Conservation (phyloP, 2,888 invertebrate species). For the Cyrtodaria siliqua region DNA sequence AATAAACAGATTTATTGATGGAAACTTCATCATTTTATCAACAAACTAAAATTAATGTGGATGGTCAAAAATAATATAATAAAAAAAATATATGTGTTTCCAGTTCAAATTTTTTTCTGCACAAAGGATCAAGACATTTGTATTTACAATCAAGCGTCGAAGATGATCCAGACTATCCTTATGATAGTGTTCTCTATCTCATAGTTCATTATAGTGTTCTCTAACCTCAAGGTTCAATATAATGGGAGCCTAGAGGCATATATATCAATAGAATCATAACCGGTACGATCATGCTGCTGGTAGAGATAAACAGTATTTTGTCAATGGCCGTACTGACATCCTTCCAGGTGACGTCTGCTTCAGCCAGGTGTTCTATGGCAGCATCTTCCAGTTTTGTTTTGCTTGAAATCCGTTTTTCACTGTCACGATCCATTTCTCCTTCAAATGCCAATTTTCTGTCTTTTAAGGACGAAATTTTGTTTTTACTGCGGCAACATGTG, state of each 20-base stretch:
- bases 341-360: not conserved
- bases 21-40: no score
- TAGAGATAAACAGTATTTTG: not conserved
- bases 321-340: conserved; percentile 8
- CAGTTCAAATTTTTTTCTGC: no score
- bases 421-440: not conserved
- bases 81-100: no score
- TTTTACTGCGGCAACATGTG: not conserved
- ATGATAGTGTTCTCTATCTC: no score
- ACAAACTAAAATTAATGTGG: no score
- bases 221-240: not conserved
- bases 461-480: not conserved
- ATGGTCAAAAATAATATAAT: no score
- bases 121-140: no score
- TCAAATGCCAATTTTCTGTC: not conserved
- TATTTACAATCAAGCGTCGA: no score
- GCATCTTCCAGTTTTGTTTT: not conserved
- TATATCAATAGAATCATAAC: not conserved
- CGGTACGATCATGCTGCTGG: not conserved
- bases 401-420: not conserved
- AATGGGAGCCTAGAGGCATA: not conserved
- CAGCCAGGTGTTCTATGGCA: not conserved
- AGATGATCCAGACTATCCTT: no score
- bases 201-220: no score
- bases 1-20: no score